A percentile compares a stretch with the other conserved stretches of the same genome.
These are phyloP conservation scores for Oligia strigilis DNA, from an alignment of 2,888 invertebrate species.

Conservation along the genomic window DNA sequence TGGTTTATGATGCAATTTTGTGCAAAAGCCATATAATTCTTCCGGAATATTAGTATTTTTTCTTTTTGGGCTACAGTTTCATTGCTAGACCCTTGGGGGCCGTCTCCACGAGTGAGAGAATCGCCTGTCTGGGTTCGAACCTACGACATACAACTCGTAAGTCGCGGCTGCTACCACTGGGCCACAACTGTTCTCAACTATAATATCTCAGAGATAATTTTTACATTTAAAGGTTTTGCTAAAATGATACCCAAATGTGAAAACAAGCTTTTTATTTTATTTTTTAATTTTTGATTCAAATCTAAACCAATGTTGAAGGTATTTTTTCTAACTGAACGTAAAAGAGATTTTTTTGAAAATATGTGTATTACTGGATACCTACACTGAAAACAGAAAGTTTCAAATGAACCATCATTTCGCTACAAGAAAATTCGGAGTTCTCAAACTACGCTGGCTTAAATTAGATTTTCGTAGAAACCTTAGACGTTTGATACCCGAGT, in stretches of 20 bases:
- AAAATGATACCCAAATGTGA: neutral
- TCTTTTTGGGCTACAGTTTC: neutral
- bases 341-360: neutral
- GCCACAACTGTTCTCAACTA: too few species aligned
- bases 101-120: too few species aligned
- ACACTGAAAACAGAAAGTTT: constrained; percentile 5
- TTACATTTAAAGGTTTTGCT: neutral
- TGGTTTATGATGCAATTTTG: constrained; percentile 33
- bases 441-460: constrained; percentile 27
- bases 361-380: neutral
- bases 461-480: constrained; percentile 44
- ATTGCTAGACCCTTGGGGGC: neutral
- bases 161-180: too few species aligned
- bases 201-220: neutral
- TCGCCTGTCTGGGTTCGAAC: too few species aligned
- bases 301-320: neutral
- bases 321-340: too few species aligned
- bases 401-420: constrained; percentile 19
- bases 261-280: neutral
- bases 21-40: constrained; percentile 3
- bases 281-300: neutral
- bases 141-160: too few species aligned
- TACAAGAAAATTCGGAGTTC: constrained; percentile 38
- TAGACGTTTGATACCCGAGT: constrained; percentile 42
- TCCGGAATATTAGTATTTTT: neutral